Base-by-base conservation (phyloP, 2,797 vertebrate species). In the Astyanax mexicanus region DNA sequence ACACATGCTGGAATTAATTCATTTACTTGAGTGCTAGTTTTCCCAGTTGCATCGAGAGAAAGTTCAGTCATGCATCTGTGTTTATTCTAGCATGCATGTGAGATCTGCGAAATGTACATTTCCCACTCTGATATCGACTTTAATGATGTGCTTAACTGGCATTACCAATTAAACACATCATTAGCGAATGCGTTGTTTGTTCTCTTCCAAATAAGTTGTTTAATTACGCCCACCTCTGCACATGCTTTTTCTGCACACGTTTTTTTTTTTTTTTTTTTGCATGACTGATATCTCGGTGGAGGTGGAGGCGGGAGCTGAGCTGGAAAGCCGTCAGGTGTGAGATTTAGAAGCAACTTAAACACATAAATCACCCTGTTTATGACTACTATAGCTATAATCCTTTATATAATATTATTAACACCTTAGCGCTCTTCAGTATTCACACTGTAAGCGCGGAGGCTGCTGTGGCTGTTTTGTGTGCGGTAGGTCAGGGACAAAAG, bases 131-230 rank as follows among this genome's bases (percentile, higher is more conserved):
- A 64, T 68, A 65, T 73, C 68, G 37, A 7, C 25, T 44, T 78
- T 78, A 73, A 78, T 62, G 55, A 69, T 45, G 65, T 69, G 64
- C 66, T 74, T 79, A 78, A 73, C 73, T 78, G 55, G 64, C 45
- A 21, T 73, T 44, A 54, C 45, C 64, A 74, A 55, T 74, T 79
- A 69, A 69, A 51, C 61, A 62, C 23, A 62, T 69, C 49, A 79
- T 79, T 79, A 73, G 52, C 32, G 54, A 73, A 61, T 45, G 65
- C 69, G 70, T 79, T 79, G 77, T 79, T 78, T 74, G 77, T 79
- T 79, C 70, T 61, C 60, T 68, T 68, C 42, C 38, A 29, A 52
- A 47, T 69, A 67, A 74, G 71, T 77, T 58, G 65, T 69, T 69
- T 69, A 49, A 69, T 21, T 32, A 68, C 68, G 40, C 67, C 73